These are phyloP conservation scores for Drosophila mimica DNA, from an alignment of 2,888 invertebrate genomes.

Conservation along the genomic window DNA sequence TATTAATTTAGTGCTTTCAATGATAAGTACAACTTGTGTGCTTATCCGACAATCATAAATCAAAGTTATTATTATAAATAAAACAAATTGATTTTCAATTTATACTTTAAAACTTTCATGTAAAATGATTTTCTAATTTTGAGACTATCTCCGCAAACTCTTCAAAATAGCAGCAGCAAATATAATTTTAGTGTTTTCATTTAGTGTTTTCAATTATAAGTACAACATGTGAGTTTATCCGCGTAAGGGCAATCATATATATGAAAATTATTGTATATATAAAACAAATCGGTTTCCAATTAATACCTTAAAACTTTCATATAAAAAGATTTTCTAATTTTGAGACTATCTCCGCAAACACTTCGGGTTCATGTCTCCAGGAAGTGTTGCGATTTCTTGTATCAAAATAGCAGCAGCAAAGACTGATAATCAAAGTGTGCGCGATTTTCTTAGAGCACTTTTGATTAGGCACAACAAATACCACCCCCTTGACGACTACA, in stretches of 20 bases:
- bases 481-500: constrained; percentile 2
- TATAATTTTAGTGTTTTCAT: too few species aligned
- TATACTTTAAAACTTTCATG: background rate
- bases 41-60: background rate
- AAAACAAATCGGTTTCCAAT: background rate
- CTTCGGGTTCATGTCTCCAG: background rate
- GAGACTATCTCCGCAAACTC: background rate
- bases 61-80: background rate
- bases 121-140: background rate
- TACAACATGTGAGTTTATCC: too few species aligned
- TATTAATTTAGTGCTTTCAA: background rate
- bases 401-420: constrained; percentile 33
- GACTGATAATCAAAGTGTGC: constrained; percentile 48
- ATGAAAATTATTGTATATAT: too few species aligned
- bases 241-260: too few species aligned
- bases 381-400: constrained; percentile 35
- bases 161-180: constrained; percentile 28
- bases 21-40: too few species aligned
- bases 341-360: background rate
- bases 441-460: constrained; percentile 52
- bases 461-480: constrained; percentile 68
- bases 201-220: too few species aligned
- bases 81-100: background rate
- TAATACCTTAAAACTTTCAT: background rate
- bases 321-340: background rate